Evolutionary conservation across 1,140 invertebrate genomes (phyloP).

Genomic region (Agrilus planipennis): DNA sequence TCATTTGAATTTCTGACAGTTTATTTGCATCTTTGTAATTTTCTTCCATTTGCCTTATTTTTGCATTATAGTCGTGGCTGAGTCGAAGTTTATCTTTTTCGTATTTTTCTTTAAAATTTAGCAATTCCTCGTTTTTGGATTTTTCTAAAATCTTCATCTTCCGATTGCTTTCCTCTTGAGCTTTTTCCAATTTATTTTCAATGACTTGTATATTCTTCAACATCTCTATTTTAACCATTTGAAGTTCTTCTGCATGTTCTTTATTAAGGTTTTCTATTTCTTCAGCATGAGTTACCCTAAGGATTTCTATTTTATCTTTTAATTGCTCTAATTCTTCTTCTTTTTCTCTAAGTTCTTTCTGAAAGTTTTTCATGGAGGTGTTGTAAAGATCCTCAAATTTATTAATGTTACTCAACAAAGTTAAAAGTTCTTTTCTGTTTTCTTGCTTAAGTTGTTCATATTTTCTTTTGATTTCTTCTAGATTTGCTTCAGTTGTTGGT

Average conservation of each 20-base stretch:
- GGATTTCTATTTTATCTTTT: neutral
- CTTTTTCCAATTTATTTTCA: slow-evolving; percentile 15
- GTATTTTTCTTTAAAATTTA: slow-evolving; percentile 21
- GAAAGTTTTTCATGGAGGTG: neutral
- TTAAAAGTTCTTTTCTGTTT: neutral
- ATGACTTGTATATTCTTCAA: slow-evolving; percentile 18
- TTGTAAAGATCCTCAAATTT: neutral
- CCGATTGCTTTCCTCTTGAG: slow-evolving; percentile 4
- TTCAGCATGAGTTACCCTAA: slow-evolving; percentile 6
- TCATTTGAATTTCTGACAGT: slow-evolving; percentile 28
- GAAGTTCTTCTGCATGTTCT: slow-evolving; percentile 19
- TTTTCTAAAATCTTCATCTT: slow-evolving; percentile 8
- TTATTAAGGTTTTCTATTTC: slow-evolving; percentile 16
- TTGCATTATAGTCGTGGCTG: slow-evolving; percentile 18
- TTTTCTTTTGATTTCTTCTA: neutral
- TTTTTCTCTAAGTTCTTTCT: slow-evolving; percentile 2
- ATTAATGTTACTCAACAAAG: neutral
- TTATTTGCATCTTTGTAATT: slow-evolving; percentile 25
- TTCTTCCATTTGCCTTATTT: slow-evolving; percentile 22
- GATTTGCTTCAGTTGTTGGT: neutral
- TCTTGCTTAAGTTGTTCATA: neutral
- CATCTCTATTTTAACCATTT: slow-evolving; percentile 24
- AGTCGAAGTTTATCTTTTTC: slow-evolving; percentile 18
- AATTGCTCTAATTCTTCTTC: slow-evolving; percentile 7
- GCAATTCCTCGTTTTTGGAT: slow-evolving; percentile 25